Conservation (phyloP, 2,888 invertebrate species). For the Ypsolopha scabrella region DNA sequence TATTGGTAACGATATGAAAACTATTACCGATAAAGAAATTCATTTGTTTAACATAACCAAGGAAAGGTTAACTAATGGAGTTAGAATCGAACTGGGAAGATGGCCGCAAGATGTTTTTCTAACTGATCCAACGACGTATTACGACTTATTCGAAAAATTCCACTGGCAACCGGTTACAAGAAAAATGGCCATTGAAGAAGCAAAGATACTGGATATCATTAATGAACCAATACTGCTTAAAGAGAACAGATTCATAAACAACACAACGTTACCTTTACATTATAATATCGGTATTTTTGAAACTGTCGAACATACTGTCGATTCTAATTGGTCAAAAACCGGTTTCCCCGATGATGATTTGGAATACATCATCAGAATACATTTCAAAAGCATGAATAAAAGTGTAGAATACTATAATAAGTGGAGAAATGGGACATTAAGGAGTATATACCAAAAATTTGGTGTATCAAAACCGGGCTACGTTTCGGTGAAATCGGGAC, state of each 20-base stretch:
- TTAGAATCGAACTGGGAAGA: constrained; percentile 33
- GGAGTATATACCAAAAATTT: constrained; percentile 18
- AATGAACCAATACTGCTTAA: constrained; percentile 25
- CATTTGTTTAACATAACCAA: constrained; percentile 35
- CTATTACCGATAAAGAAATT: constrained; percentile 32
- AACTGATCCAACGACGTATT: constrained; percentile 39
- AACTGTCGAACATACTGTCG: constrained; percentile 25
- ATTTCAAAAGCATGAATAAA: constrained; percentile 19
- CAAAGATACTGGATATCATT: constrained; percentile 27
- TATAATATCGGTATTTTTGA: constrained; percentile 18
- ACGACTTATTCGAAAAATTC: constrained; percentile 29
- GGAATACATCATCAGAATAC: constrained; percentile 22
- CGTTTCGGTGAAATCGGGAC: constrained; percentile 25
- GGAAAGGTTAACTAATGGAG: constrained; percentile 33
- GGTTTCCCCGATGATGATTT: constrained; percentile 31
- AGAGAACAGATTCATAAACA: constrained; percentile 30
- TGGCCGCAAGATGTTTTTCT: constrained; percentile 35
- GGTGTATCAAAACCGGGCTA: constrained; percentile 20
- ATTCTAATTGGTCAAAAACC: constrained; percentile 27
- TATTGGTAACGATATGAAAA: constrained; percentile 27
- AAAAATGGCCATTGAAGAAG: constrained; percentile 23
- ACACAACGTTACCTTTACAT: constrained; percentile 22
- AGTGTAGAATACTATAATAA: constrained; percentile 20
- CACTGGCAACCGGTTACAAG: constrained; percentile 37
- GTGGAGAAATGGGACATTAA: constrained; percentile 29